phyloP scores from a whole-genome alignment of 1,140 invertebrate species.

The Drosophila truncata region DNA sequence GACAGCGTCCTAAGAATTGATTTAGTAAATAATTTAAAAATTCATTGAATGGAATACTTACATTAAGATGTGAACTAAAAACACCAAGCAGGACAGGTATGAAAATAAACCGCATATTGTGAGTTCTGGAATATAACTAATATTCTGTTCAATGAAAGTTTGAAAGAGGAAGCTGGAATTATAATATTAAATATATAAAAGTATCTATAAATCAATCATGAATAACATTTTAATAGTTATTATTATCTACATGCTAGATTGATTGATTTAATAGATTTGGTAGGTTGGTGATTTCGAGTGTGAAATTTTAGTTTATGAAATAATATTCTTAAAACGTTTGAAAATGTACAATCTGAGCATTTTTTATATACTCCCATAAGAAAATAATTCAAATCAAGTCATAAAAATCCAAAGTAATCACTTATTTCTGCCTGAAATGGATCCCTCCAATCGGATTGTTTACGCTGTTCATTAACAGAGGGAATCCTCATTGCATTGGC shows the following conservation, averaged over 20 bases:
- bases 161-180: neutral
- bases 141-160: neutral
- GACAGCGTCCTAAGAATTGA: neutral
- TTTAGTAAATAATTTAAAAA: neutral
- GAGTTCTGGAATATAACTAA: neutral
- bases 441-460: neutral
- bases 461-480: neutral
- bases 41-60: too few species aligned
- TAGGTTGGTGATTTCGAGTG: neutral
- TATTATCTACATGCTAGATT: neutral
- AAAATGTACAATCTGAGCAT: too few species aligned
- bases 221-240: neutral
- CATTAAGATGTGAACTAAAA: neutral
- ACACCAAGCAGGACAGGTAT: neutral
- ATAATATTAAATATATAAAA: neutral
- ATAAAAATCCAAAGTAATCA: neutral
- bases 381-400: too few species aligned
- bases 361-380: too few species aligned
- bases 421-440: conserved; percentile 3
- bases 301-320: too few species aligned
- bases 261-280: neutral
- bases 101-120: neutral
- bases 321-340: too few species aligned
- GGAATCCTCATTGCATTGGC: conserved; percentile 19
- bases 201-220: neutral